A percentile compares a stretch with the other conserved stretches of the same genome.
These are phyloP conservation scores for Strix uralensis DNA, from an alignment of 2,113 vertebrate genomes.

Conservation along the genomic window DNA sequence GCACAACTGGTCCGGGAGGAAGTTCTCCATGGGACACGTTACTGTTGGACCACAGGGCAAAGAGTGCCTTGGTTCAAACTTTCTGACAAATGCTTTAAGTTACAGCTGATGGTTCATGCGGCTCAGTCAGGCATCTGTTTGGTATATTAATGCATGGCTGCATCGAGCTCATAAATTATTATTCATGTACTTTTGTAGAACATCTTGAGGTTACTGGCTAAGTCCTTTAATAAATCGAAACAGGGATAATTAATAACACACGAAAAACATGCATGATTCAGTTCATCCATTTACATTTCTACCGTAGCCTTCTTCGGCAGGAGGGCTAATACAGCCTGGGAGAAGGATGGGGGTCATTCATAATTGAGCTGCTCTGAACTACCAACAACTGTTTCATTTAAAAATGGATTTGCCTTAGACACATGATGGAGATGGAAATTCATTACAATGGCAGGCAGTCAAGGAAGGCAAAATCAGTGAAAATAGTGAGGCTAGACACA, in stretches of 20 bases:
- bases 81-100: neutral
- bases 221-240: slow-evolving; percentile 6
- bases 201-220: slow-evolving; percentile 10
- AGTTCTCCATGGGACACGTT: neutral
- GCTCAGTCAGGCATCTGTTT: neutral
- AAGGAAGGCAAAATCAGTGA: neutral
- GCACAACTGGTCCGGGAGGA: neutral
- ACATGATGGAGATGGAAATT: neutral
- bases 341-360: neutral
- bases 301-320: neutral
- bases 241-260: slow-evolving; percentile 5
- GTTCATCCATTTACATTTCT: neutral
- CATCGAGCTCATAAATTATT: neutral
- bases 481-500: neutral
- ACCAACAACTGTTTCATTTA: neutral
- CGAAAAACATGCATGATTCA: slow-evolving; percentile 8
- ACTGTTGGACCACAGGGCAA: neutral
- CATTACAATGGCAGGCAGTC: neutral
- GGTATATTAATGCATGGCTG: neutral
- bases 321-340: neutral
- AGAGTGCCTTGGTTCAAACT: neutral
- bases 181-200: neutral
- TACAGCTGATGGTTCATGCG: neutral
- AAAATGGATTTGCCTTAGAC: neutral
- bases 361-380: neutral